Evolutionary conservation across 2,113 vertebrate species (phyloP).

Genomic region (Origma solitaria): DNA sequence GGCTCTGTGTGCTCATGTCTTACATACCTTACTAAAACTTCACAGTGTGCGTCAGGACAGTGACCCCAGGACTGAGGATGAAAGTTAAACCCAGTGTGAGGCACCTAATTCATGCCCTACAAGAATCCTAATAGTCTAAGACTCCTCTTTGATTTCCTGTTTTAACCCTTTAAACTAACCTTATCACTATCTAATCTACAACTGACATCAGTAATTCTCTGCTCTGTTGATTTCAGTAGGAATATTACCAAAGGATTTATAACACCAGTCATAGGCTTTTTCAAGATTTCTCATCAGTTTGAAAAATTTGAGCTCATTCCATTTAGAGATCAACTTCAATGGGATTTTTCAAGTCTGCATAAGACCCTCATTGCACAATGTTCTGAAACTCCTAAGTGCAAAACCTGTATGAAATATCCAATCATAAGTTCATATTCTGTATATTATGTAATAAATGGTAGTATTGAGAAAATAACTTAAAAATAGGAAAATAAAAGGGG

Average conservation of each 20-base stretch:
- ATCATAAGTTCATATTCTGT: neutral
- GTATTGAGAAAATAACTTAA: neutral
- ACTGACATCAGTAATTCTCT: neutral
- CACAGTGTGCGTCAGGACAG: neutral
- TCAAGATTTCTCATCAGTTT: neutral
- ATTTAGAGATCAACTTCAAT: neutral
- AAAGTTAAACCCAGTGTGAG: neutral
- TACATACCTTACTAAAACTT: neutral
- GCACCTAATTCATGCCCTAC: neutral
- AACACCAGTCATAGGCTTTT: neutral
- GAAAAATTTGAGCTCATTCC: neutral
- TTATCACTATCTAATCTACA: neutral
- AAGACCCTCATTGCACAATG: neutral
- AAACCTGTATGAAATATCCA: neutral
- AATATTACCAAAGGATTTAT: neutral
- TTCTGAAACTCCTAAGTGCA: neutral
- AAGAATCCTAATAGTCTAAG: neutral
- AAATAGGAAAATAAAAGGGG: neutral
- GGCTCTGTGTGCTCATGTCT: neutral
- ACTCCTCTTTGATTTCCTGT: neutral
- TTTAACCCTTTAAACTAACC: neutral
- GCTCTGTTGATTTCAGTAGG: neutral
- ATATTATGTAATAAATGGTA: neutral
- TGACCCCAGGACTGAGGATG: neutral
- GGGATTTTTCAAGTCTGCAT: neutral